These are phyloP conservation scores for Sclerodermus sp. DNA, from an alignment of 2,888 invertebrate genomes.

Conservation along the genomic window DNA sequence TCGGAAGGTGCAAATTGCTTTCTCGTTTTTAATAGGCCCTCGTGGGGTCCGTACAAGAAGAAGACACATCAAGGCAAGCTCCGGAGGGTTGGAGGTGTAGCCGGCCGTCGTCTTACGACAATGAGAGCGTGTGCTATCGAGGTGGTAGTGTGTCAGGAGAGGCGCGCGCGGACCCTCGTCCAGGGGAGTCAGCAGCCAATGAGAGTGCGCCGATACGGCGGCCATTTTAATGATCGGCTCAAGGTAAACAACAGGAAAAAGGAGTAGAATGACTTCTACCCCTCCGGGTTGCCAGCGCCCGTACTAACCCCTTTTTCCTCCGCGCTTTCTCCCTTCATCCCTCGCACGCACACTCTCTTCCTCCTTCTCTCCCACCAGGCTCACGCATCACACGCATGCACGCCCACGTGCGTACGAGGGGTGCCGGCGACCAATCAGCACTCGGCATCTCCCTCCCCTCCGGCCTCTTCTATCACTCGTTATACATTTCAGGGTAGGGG, in stretches of 20 bases:
- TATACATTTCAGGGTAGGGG: constrained; percentile 32
- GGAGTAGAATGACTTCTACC: constrained; percentile 52
- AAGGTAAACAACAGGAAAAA: constrained; percentile 54
- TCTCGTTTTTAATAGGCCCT: no score
- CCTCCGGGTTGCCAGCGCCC: constrained; percentile 16
- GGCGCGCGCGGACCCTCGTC: constrained; percentile 3
- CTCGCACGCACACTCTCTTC: constrained; percentile 17
- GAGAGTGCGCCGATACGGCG: constrained; percentile 51
- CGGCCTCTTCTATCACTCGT: constrained; percentile 24
- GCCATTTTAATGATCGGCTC: constrained; percentile 58
- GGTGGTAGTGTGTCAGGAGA: constrained; percentile 17
- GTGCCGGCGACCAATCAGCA: constrained; percentile 51
- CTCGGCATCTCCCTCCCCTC: constrained; percentile 31
- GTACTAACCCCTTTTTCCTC: constrained; percentile 14
- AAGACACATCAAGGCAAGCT: no score
- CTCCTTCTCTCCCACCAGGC: constrained; percentile 28
- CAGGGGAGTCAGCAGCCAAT: constrained; percentile 49
- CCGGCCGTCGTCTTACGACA: constrained; percentile 20
- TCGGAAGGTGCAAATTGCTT: no score
- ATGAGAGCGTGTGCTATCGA: constrained; percentile 38
- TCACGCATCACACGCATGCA: constrained; percentile 40
- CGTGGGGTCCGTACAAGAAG: no score
- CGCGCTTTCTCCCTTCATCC: not conserved
- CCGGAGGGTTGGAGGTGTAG: constrained; percentile 5
- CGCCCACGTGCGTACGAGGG: constrained; percentile 49